phyloP scores from a whole-genome alignment of 2,888 invertebrate species.

The Thymelicus sylvestris region DNA sequence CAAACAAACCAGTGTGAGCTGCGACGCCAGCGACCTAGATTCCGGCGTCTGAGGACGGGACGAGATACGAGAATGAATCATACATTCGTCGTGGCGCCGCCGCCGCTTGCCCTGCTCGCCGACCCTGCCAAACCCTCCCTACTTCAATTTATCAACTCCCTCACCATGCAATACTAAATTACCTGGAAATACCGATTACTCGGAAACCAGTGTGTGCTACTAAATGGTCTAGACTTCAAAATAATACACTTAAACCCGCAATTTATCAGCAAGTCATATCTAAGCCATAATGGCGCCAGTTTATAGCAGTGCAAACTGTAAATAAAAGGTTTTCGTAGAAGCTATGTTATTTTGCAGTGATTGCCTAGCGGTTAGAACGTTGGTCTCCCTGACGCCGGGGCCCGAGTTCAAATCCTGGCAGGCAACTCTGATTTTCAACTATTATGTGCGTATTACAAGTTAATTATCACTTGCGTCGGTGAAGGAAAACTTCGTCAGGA shows the following conservation, averaged over 20 bases:
- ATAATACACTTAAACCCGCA: background rate
- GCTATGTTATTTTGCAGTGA: background rate
- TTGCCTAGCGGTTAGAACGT: too few species aligned
- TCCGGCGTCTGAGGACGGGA: slow-evolving; percentile 70
- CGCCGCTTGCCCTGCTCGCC: slow-evolving; percentile 13
- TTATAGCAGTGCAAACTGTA: background rate
- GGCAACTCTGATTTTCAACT: too few species aligned
- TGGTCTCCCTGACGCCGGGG: too few species aligned
- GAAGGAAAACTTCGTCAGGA: too few species aligned
- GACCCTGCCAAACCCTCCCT: slow-evolving; percentile 18
- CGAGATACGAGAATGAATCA: slow-evolving; percentile 72
- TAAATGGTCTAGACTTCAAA: slow-evolving; percentile 1
- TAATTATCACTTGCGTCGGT: too few species aligned
- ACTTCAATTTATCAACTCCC: slow-evolving; percentile 23
- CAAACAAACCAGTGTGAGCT: slow-evolving; percentile 82
- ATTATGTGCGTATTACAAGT: too few species aligned
- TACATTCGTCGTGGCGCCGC: slow-evolving; percentile 51
- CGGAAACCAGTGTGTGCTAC: background rate
- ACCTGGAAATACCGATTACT: slow-evolving; percentile 18
- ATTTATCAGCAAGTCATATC: slow-evolving; percentile 8
- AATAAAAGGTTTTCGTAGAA: background rate
- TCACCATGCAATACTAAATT: slow-evolving; percentile 7
- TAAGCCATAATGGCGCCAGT: background rate
- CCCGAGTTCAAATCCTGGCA: too few species aligned
- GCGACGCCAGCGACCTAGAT: slow-evolving; percentile 82